These are phyloP conservation scores for Smittia sp. DNA, from an alignment of 2,888 invertebrate genomes.

Conservation along the genomic window DNA sequence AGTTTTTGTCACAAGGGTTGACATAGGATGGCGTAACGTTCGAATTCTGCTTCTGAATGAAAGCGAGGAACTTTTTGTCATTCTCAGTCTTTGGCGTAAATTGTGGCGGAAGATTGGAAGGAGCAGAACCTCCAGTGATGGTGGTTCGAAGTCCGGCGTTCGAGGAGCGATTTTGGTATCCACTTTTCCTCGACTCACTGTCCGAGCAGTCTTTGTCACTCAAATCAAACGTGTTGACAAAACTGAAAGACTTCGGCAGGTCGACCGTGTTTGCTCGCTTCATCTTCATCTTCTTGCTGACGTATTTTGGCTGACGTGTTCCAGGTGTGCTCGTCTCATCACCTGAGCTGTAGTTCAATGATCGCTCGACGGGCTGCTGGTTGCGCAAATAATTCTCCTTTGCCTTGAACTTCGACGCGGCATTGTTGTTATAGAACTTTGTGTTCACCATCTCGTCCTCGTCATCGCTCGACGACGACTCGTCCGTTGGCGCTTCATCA, in stretches of 20 bases:
- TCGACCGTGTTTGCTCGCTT: slow-evolving; percentile 87
- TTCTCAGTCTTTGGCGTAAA: slow-evolving; percentile 82
- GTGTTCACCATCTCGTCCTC: slow-evolving; percentile 41
- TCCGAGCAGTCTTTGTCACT: slow-evolving; percentile 52
- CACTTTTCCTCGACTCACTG: slow-evolving; percentile 43
- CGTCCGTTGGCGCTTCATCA: slow-evolving; percentile 45
- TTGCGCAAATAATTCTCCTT: slow-evolving; percentile 39
- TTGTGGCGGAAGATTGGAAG: slow-evolving; percentile 58
- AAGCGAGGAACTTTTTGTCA: slow-evolving; percentile 78
- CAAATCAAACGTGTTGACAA: slow-evolving; percentile 56
- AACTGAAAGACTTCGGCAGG: slow-evolving; percentile 66
- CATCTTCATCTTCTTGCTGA: slow-evolving; percentile 71
- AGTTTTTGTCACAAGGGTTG: slow-evolving; percentile 47
- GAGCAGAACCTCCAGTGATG: slow-evolving; percentile 58
- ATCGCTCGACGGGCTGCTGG: slow-evolving; percentile 2
- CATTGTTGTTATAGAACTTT: slow-evolving; percentile 41
- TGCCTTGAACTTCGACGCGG: slow-evolving; percentile 41
- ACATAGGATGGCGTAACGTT: slow-evolving; percentile 52
- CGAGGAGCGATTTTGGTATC: slow-evolving; percentile 43
- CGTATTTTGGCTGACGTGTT: slow-evolving; percentile 43
- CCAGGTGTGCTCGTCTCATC: slow-evolving; percentile 29
- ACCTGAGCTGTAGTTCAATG: slow-evolving; percentile 40
- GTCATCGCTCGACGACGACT: slow-evolving; percentile 35
- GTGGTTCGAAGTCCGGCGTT: slow-evolving; percentile 58
- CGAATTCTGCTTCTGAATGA: slow-evolving; percentile 72